A percentile compares a stretch with the other conserved stretches of the same genome.
Evolutionary conservation across 2,888 invertebrate species (phyloP).

Genomic region (Hydriomena furcata): DNA sequence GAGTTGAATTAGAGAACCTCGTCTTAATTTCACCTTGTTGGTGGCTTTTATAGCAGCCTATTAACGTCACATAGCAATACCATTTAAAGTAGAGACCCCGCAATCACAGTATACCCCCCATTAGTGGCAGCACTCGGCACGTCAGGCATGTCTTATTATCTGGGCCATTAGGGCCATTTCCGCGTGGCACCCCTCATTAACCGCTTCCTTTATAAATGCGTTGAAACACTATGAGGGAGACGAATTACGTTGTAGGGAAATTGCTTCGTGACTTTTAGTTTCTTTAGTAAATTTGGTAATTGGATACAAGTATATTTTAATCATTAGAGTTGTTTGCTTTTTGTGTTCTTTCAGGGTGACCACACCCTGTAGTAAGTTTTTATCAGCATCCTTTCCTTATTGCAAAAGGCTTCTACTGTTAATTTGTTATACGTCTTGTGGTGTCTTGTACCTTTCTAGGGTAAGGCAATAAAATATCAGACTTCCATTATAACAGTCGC

Average conservation of each 20-base stretch:
- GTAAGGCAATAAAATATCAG: too few relatives aligned
- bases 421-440: too few relatives aligned
- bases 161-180: constrained; percentile 51
- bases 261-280: not conserved
- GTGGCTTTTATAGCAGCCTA: too few relatives aligned
- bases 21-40: too few relatives aligned
- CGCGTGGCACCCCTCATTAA: constrained; percentile 50
- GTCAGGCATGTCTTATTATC: constrained; percentile 44
- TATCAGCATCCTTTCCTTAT: too few relatives aligned
- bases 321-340: not conserved
- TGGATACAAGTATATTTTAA: not conserved
- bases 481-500: too few relatives aligned
- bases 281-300: constrained; percentile 1
- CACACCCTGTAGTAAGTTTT: too few relatives aligned
- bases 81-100: constrained; percentile 4
- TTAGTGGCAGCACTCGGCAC: constrained; percentile 7
- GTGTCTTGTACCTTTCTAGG: too few relatives aligned
- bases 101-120: constrained; percentile 2
- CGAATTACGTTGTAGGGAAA: not conserved
- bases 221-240: constrained; percentile 27
- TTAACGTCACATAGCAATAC: not conserved
- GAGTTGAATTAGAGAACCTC: too few relatives aligned
- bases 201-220: constrained; percentile 41
- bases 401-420: too few relatives aligned
- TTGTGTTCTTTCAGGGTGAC: too few relatives aligned